Evolutionary conservation across 2,797 vertebrate genomes (phyloP), one percentile per base, ranked within the genome.

Genomic region (Rhinichthys osculus): DNA sequence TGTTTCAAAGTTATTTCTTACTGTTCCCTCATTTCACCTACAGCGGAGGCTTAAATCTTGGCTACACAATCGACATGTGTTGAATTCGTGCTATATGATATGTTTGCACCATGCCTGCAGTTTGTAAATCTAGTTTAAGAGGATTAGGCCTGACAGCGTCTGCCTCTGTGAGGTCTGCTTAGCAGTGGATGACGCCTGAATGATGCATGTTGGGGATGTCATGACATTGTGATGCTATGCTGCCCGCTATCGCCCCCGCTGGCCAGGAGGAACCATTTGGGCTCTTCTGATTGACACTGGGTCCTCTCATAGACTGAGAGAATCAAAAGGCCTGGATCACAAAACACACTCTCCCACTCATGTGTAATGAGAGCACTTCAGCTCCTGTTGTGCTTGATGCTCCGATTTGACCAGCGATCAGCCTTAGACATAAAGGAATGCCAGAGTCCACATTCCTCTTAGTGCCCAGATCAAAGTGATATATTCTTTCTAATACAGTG

Each of bases 91-190:
- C 82, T 91, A 90, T 90, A 92, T 89, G 89, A 89, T 91, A 91
- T 89, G 89, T 91, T 89, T 89, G 80, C 86, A 90, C 62, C 88
- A 88, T 89, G 91, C 89, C 88, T 91, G 87, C 59, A 78, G 81
- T 83, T 89, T 91, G 90, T 90, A 92, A 92, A 94, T 94, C 92
- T 92, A 89, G 69, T 59, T 85, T 93, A 94, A 94, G 94, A 93
- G 93, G 94, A 95, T 94, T 94, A 94, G 84, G 87, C 81, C 19
- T 70, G 85, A 90, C 90, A 85, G 87, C 82, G 86, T 87, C 70
- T 70, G 85, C 50, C 85, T 76, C 80, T 79, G 83, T 87, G 85
- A 86, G 88, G 91, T 90, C 86, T 82, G 86, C 71, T 72, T 64
- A 83, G 84, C 66, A 80, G 57, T 40, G 38, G 33, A 84, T 70